Conservation (phyloP, 1,140 invertebrate species). For the Drosophila triauraria region DNA sequence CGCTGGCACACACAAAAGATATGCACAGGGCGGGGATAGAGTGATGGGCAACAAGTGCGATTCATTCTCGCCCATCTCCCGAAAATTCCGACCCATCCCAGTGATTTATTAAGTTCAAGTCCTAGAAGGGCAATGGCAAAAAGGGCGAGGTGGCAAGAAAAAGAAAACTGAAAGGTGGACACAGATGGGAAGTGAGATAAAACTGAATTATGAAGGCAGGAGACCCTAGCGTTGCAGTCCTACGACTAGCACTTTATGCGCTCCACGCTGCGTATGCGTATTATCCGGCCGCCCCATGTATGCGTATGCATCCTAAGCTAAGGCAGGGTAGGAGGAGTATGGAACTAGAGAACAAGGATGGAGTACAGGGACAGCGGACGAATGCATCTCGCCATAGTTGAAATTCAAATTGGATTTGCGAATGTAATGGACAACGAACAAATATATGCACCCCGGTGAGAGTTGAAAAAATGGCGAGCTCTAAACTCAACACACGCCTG, state of each 20-base stretch:
- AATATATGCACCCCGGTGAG: conserved; percentile 15
- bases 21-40: conserved; percentile 9
- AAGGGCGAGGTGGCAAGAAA: not conserved
- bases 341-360: not conserved
- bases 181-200: conserved; percentile 18
- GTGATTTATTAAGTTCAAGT: conserved; percentile 67
- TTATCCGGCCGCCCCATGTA: conserved; percentile 19
- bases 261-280: conserved; percentile 52
- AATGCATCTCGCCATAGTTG: conserved; percentile 36
- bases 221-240: not conserved
- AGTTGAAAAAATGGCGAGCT: conserved; percentile 9
- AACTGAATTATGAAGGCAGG: conserved; percentile 51
- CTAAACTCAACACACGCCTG: conserved; percentile 10
- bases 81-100: conserved; percentile 25
- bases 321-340: conserved; percentile 7
- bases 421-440: conserved; percentile 28
- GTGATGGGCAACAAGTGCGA: conserved; percentile 59
- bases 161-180: not conserved
- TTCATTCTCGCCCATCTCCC: conserved; percentile 9
- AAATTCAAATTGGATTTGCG: conserved; percentile 67
- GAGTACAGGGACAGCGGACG: not conserved
- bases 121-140: conserved; percentile 13
- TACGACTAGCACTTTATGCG: conserved; percentile 30
- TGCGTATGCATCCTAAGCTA: conserved; percentile 55
- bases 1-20: conserved; percentile 10